Conservation (phyloP, 2,888 invertebrate species). For the Phyllotreta striolata region DNA sequence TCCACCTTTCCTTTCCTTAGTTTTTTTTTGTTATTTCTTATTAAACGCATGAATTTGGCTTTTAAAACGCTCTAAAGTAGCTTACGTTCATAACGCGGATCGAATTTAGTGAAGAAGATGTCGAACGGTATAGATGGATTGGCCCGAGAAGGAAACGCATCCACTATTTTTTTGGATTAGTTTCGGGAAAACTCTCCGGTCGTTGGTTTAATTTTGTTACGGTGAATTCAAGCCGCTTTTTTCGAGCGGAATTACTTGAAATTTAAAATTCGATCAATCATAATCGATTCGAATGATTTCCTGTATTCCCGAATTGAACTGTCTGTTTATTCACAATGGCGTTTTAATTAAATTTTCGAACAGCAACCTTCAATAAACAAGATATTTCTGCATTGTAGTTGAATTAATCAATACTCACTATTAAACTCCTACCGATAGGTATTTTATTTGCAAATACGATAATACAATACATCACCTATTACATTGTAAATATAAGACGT, state of each 20-base stretch:
- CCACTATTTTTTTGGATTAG: not conserved
- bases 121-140: not conserved
- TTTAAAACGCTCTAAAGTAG: slow-evolving; percentile 9
- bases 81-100: slow-evolving; percentile 8
- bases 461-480: slow-evolving; percentile 13
- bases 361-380: slow-evolving; percentile 1
- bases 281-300: too few species aligned
- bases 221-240: too few species aligned
- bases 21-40: slow-evolving; percentile 22
- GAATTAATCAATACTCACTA: slow-evolving; percentile 11
- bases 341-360: too few species aligned
- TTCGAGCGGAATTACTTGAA: too few species aligned
- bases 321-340: too few species aligned
- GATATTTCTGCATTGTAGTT: slow-evolving; percentile 5
- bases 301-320: too few species aligned
- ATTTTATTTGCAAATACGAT: slow-evolving; percentile 17
- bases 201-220: too few species aligned
- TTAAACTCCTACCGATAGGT: slow-evolving; percentile 13
- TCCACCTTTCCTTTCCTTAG: slow-evolving; percentile 10
- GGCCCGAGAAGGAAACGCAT: not conserved
- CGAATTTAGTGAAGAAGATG: slow-evolving; percentile 7
- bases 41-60: slow-evolving; percentile 30
- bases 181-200: too few species aligned
- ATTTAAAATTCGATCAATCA: too few species aligned
- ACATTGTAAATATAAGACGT: slow-evolving; percentile 12